Conservation (phyloP, 2,888 invertebrate species). For the Nebria brevicollis region DNA sequence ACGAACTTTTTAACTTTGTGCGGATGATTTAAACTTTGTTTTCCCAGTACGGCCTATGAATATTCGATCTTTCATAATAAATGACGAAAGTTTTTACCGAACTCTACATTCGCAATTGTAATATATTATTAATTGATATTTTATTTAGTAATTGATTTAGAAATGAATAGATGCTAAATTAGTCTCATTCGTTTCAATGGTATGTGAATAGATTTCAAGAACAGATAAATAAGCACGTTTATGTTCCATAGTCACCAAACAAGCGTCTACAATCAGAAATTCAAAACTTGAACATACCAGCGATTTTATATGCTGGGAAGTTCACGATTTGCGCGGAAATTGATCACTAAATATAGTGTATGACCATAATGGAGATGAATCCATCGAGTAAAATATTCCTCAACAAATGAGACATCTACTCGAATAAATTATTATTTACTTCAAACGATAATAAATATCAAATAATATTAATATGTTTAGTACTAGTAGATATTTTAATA, state of each 20-base stretch:
- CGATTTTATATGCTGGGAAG: conserved; percentile 33
- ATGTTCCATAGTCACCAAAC: too few species aligned
- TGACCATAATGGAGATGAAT: conserved; percentile 17
- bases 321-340: conserved; percentile 31
- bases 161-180: too few species aligned
- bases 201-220: too few species aligned
- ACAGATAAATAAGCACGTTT: too few species aligned
- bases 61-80: conserved; percentile 58
- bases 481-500: too few species aligned
- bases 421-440: background rate
- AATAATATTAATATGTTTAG: too few species aligned
- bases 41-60: conserved; percentile 57
- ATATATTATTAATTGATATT: too few species aligned
- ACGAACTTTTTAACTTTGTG: conserved; percentile 39
- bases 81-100: conserved; percentile 59
- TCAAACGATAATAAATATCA: background rate
- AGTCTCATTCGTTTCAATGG: too few species aligned
- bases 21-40: conserved; percentile 55
- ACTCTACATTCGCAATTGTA: conserved; percentile 33
- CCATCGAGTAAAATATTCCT: background rate
- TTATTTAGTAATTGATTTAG: too few species aligned
- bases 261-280: too few species aligned
- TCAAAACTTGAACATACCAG: conserved; percentile 20
- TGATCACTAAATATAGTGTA: conserved; percentile 32
- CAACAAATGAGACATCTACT: background rate